Evolutionary conservation across 2,888 invertebrate genomes (phyloP), one percentile per base, ranked within the genome.

Genomic region (Apotomis capreana): DNA sequence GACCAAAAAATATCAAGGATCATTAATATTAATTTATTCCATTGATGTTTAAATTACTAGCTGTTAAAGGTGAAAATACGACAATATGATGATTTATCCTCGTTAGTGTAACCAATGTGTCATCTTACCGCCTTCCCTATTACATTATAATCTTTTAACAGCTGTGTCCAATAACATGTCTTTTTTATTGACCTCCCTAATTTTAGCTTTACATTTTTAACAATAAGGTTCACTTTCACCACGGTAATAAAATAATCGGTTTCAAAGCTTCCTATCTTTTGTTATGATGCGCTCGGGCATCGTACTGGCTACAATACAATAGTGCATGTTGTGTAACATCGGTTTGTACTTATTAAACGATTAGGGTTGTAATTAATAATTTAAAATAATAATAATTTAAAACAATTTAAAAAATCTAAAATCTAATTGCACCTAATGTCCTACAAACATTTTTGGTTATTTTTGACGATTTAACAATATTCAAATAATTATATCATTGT

Each of bases 311-410:
- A 90, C 88, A 89, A 90, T 87, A 79, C 88, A 89, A 91, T 87
- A 79, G 84, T 76, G 75, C 82, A 87, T 91, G 90, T 91, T 90
- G 86, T 83, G 84, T 81, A 87, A 89, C 91, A 92, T 88, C 87
- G 87, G 86, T 88, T 87, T 85, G 78, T 68, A 79, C 79, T 80
- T 86, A 87, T 85, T 86, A 85, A 76, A 63, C 67, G 65, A 13
- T 58, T 83, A 87, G 87, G 78, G 88, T 79, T 85, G 88, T 73
- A 10, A 9, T 49, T n/a, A n/a, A n/a, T n/a, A n/a, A n/a, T n/a
- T n/a, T n/a, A n/a, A n/a, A n/a, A n/a, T n/a, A n/a, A n/a, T n/a
- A n/a, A n/a, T n/a, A n/a, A n/a, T n/a, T n/a, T n/a, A n/a, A n/a
- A n/a, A n/a, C n/a, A n/a, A n/a, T n/a, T n/a, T n/a, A n/a, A n/a